Evolutionary conservation across 1,140 invertebrate genomes (phyloP), one percentile per base, ranked within the genome.

Genomic region (Coelopa frigida): DNA sequence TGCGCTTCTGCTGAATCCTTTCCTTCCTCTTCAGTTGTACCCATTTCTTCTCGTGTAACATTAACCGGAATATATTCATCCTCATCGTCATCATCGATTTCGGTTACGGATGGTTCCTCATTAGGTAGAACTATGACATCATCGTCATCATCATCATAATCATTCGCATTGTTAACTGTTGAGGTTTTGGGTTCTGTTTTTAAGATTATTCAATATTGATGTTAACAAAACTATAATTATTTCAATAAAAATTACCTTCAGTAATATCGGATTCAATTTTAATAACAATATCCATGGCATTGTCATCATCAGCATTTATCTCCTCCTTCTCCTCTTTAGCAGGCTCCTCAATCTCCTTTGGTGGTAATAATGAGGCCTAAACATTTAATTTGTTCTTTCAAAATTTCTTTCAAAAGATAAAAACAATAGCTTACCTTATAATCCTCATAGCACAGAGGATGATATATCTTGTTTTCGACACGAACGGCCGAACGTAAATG

Each of bases 371-470:
- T 4, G 62, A 59, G 8, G 54, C 26, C 49, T 51, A 12, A n/a
- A 50, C 5, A 22, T 41, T 41, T n/a, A 20, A 4, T 23, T 23
- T 37, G 20, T 10, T 31, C 10, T 37, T 27, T 12, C 21, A 15
- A 35, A n/a, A 32, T 41, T 43, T 43, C n/a, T 11, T 21, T 31
- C 18, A 8, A n/a, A n/a, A n/a, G n/a, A n/a, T n/a, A n/a, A n/a
- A n/a, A n/a, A n/a, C n/a, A n/a, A n/a, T n/a, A n/a, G 20, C 12
- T 29, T 29, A 89, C 87, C 78, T 89, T 86, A 57, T 83, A 83
- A 72, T 95, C 93, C 55, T 94, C 84, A 55, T 88, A 84, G 70
- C 93, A 97, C 18, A 89, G 68, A 1, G 91, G 91, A 77, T 97
- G 93, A 66, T 89, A 95, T 58, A 86, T 83, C 56, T 83, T 82